Conservation (phyloP, 2,888 invertebrate species). For the Meghimatium bilineatum region DNA sequence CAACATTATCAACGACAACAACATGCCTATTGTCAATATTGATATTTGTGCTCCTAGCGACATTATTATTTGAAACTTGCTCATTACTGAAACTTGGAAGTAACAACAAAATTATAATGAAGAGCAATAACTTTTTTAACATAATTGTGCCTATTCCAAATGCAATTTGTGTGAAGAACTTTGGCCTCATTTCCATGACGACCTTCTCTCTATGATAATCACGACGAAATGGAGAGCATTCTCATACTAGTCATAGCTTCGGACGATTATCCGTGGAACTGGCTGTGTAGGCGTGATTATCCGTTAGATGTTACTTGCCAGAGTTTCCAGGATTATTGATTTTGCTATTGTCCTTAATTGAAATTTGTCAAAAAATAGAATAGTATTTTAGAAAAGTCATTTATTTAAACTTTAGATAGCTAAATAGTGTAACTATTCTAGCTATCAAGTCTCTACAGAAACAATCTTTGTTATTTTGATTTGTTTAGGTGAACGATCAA, state of each 20-base stretch:
- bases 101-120: not conserved
- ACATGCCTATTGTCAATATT: no score
- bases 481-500: not conserved
- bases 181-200: slow-evolving; percentile 15
- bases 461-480: not conserved
- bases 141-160: not conserved
- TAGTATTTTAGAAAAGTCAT: no score
- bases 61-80: not conserved
- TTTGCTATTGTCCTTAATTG: no score
- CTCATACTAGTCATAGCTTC: no score
- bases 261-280: no score
- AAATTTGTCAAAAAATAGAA: no score
- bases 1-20: no score
- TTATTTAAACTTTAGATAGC: no score
- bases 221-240: not conserved
- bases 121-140: not conserved
- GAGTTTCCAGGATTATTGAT: no score
- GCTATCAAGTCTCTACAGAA: not conserved
- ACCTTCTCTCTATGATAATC: not conserved
- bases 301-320: no score
- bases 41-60: not conserved
- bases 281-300: no score
- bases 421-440: not conserved
- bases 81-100: not conserved
- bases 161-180: not conserved